Base-by-base conservation (phyloP, 2,888 invertebrate species). In the Panzeria rudis region DNA sequence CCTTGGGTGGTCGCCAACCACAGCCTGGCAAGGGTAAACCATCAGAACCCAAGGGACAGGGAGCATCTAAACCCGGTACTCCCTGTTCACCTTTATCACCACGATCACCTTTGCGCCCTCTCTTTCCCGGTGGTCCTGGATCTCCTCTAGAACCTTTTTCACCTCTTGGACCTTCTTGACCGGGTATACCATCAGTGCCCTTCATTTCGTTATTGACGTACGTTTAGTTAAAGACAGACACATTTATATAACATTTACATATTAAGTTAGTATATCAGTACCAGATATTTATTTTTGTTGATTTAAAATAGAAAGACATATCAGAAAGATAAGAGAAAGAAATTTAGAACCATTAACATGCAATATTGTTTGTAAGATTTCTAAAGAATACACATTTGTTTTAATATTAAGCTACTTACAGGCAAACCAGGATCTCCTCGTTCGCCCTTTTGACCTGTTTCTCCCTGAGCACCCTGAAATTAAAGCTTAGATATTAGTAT, bases 31-130 rank as follows among this genome's bases (percentile, higher is more conserved):
- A 93, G 86, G 99, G 99, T 90, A 99, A 94, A 86, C 99, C 99
- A 93, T 99, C 98, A 69, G 96, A 95, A 79, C 98, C 99, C 81
- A 98, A 94, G 87, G 99, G 99, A 94, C 99, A 99, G n/a, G 99
- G 99, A 59, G 99, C 99, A 93, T 99, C 99, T 89, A 99, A 94
- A 47, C 99, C 99, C 44, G 98, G 99, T 88, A 98, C 98, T 88
- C 99, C 99, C 94, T 97, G 97, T 90, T 98, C 98, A 79, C 98
- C 98, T 93, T 97, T 97, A 90, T 97, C 96, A 52, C 98, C 98
- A 90, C 96, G 96, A 93, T 97, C 97, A 41, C 98, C 98, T 93
- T 97, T 97, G 88, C 97, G 95, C 75, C 98, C 98, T 89, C 98
- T 95, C 93, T 97, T 97, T 84, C 98, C 98, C 86, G 95, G 93